Base-by-base conservation (phyloP, 1,140 invertebrate genomes). In the Dufourea novaeangliae region DNA sequence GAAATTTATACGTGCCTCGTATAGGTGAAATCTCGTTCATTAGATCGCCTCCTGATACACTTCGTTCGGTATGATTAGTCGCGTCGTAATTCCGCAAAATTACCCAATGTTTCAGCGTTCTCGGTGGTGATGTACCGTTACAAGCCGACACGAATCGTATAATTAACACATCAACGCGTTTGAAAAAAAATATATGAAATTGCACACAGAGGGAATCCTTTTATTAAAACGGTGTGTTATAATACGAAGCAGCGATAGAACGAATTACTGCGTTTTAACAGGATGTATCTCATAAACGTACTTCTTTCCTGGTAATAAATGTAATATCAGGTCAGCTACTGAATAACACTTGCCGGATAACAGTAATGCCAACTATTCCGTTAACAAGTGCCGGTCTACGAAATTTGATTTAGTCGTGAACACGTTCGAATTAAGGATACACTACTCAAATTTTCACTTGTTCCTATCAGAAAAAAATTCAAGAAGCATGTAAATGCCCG, bases 271-370 rank as follows among this genome's bases (percentile, higher is more conserved):
- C 10, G 32, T 39, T 78, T 54, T 62, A 78, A 70, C 61, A 83
- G 80, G 67, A 81, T 81, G 62, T 63, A 56, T 82, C 46, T 63
- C 54, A 22, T 82, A 78, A 83, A 82, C 64, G 56, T 57, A 46
- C 50, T 68, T 34, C 39, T 71, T 83, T 25, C 75, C 44, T 63
- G 68, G 54, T 71, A 82, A 72, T 82, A 82, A 82, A 74, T 83
- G 75, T 72, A 83, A 83, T 62, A 67, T 27, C 52, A 46, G 73
- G 39, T 69, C 64, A 54, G 39, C 14, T 11, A 7, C n/a, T 27
- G 54, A 37, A 69, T 37, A 67, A 57, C 39, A 44, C 54, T 34
- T 14, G 8, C 44, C 54, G 10, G 3, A 12, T 20, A 64, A 67
- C 29, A 34, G 20, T 73, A 73, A 66, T 32, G 22, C 46, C 25